Conservation (phyloP, 1,140 invertebrate genomes). For the Ceratosolen fusciceps region DNA sequence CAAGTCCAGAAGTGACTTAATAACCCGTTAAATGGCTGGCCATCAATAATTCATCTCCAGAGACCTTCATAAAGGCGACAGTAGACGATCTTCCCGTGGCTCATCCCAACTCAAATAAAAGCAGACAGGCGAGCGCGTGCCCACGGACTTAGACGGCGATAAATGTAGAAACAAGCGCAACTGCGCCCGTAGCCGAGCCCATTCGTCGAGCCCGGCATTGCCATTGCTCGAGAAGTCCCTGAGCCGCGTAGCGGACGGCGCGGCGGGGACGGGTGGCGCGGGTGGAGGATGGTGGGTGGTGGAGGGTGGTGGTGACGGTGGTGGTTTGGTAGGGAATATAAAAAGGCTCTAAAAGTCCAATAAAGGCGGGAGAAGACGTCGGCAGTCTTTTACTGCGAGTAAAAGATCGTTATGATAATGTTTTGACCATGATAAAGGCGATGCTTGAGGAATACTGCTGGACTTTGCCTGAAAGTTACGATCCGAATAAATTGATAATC, state of each 20-base stretch:
- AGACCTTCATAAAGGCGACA: conserved; percentile 39
- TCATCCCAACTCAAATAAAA: conserved; percentile 46
- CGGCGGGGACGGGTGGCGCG: too few relatives aligned
- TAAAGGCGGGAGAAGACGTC: conserved; percentile 1
- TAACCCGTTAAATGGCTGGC: conserved; percentile 48
- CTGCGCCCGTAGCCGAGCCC: neutral
- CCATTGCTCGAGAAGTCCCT: neutral
- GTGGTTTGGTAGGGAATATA: too few relatives aligned
- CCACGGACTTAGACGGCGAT: conserved; percentile 33
- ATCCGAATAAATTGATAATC: neutral
- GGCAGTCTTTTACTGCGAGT: conserved; percentile 4
- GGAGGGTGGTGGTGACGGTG: too few relatives aligned
- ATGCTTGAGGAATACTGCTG: neutral
- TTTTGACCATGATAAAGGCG: neutral
- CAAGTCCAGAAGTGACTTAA: conserved; percentile 45
- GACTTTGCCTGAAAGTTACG: neutral
- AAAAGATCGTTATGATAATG: conserved; percentile 25
- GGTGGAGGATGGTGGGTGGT: neutral
- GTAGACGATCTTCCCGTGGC: conserved; percentile 1
- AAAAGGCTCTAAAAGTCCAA: conserved; percentile 18
- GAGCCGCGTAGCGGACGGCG: too few relatives aligned
- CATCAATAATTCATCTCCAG: conserved; percentile 48
- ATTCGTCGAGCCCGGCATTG: neutral
- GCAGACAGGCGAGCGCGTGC: conserved; percentile 1
- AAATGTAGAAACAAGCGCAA: conserved; percentile 42